phyloP scores from a whole-genome alignment of 1,140 invertebrate genomes.

The Lepidurus arcticus region DNA sequence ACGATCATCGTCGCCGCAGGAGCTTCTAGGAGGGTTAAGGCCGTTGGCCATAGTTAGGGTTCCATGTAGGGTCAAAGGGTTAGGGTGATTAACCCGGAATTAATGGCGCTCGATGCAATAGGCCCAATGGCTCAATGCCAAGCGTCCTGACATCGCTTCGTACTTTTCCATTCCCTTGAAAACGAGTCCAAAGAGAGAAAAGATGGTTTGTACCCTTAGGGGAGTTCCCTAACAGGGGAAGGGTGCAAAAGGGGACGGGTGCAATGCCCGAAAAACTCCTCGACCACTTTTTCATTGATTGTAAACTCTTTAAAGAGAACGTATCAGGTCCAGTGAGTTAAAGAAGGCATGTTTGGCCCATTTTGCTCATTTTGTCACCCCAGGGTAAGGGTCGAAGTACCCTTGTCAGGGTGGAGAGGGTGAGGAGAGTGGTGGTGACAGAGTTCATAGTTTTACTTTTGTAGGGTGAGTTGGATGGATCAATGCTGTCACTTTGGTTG shows the following conservation, averaged over 20 bases:
- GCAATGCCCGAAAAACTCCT: no score
- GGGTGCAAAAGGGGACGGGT: neutral
- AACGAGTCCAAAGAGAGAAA: neutral
- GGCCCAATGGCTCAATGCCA: neutral
- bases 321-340: no score
- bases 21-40: neutral
- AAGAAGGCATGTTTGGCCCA: no score
- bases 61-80: constrained; percentile 16
- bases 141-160: neutral
- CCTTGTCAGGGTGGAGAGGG: no score
- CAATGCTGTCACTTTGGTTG: constrained; percentile 1
- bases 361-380: no score
- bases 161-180: neutral
- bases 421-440: no score
- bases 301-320: no score
- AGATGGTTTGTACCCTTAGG: neutral
- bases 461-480: neutral
- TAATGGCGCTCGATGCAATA: neutral
- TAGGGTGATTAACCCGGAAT: constrained; percentile 17
- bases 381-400: no score
- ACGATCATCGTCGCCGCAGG: neutral
- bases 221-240: neutral
- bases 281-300: no score
- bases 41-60: neutral
- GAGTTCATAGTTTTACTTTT: neutral